Conservation (phyloP, 1,140 invertebrate species). For the Octopus sinensis region DNA sequence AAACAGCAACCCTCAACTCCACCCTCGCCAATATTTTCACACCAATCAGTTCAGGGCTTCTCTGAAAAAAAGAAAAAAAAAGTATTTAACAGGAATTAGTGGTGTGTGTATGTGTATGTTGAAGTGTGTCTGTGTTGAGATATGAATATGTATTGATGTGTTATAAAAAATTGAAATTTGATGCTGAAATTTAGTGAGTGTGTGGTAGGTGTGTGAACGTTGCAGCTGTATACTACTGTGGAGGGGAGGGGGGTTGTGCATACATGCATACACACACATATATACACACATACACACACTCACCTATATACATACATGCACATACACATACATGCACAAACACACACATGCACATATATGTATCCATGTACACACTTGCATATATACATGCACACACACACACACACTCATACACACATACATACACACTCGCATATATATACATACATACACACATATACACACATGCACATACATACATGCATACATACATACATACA, state of each 20-base stretch:
- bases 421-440: conserved; percentile 15
- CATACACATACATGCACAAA: neutral
- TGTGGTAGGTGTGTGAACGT: too few species aligned
- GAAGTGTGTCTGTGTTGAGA: too few species aligned
- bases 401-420: conserved; percentile 16
- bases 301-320: neutral
- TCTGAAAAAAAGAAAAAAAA: too few species aligned
- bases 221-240: too few species aligned
- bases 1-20: too few species aligned
- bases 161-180: too few species aligned
- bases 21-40: too few species aligned
- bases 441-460: conserved; percentile 18
- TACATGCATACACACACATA: neutral
- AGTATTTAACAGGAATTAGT: too few species aligned
- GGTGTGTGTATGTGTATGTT: too few species aligned
- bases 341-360: neutral
- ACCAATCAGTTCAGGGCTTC: too few species aligned
- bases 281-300: neutral
- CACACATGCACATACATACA: conserved; percentile 18
- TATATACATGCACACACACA: conserved; percentile 4
- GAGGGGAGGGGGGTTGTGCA: neutral
- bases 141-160: too few species aligned
- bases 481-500: neutral
- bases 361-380: neutral
- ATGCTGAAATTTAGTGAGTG: too few species aligned